Evolutionary conservation across 2,888 invertebrate species (phyloP).

Genomic region (Ceraclea dissimilis): DNA sequence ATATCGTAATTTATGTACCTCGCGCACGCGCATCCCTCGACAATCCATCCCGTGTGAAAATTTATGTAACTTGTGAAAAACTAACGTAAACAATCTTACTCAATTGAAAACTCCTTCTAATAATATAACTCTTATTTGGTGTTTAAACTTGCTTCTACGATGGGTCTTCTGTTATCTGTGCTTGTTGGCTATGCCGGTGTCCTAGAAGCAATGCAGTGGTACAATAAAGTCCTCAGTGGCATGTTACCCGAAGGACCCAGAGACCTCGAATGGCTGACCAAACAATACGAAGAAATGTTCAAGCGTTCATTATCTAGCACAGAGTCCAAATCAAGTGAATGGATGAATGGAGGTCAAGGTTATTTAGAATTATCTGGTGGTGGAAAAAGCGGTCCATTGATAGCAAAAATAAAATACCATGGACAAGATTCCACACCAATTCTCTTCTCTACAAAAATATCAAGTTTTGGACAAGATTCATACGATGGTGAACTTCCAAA

Average conservation of each 20-base stretch:
- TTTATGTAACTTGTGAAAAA: slow-evolving; percentile 1
- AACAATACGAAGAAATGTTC: slow-evolving; percentile 38
- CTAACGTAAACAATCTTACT: slow-evolving; percentile 1
- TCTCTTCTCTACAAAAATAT: slow-evolving; percentile 47
- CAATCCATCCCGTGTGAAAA: slow-evolving; percentile 5
- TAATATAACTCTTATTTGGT: neutral
- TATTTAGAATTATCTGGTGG: slow-evolving; percentile 41
- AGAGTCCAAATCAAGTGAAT: slow-evolving; percentile 31
- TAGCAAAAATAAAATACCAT: slow-evolving; percentile 41
- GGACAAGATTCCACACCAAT: slow-evolving; percentile 40
- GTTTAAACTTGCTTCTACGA: slow-evolving; percentile 31
- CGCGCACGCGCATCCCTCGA: slow-evolving; percentile 3
- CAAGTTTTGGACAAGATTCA: slow-evolving; percentile 47
- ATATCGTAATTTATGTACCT: neutral
- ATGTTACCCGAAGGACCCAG: slow-evolving; percentile 39
- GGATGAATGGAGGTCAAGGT: slow-evolving; percentile 42
- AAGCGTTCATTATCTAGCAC: slow-evolving; percentile 34
- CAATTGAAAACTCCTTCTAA: neutral
- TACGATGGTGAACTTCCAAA: slow-evolving; percentile 30
- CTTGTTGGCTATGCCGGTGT: slow-evolving; percentile 70
- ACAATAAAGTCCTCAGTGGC: slow-evolving; percentile 45
- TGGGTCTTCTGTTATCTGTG: slow-evolving; percentile 70
- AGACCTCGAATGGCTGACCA: slow-evolving; percentile 39
- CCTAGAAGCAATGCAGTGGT: slow-evolving; percentile 57
- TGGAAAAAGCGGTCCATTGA: slow-evolving; percentile 37